Percentiles rank a stretch among this genome's conserved stretches.
These are phyloP conservation scores for Sigmodon hispidus DNA, from an alignment of 2,113 vertebrate genomes.

Conservation along the genomic window DNA sequence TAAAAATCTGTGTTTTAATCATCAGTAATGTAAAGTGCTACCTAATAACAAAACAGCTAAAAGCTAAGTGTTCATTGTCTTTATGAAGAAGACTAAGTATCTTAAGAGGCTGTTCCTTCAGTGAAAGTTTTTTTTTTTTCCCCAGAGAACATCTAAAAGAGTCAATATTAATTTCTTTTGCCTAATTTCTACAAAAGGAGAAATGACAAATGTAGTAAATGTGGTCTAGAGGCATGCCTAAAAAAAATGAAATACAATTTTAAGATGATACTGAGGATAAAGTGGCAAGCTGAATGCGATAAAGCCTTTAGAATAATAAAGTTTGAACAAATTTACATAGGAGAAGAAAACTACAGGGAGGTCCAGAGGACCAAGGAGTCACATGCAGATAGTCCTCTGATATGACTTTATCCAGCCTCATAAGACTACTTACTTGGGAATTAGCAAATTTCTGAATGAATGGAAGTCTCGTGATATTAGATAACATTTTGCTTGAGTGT, in stretches of 20 bases:
- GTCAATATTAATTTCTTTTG: background rate
- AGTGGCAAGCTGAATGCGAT: fast-evolving
- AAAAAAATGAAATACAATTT: background rate
- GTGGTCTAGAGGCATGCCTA: background rate
- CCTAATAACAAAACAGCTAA: background rate
- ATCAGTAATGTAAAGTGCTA: background rate
- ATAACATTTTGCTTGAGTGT: slow-evolving; percentile 38
- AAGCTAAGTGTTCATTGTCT: background rate
- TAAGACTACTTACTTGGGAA: background rate
- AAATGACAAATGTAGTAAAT: background rate
- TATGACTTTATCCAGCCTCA: background rate
- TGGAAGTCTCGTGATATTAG: background rate
- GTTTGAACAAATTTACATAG: background rate
- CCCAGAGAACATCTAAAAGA: background rate
- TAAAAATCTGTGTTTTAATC: background rate
- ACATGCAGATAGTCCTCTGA: background rate
- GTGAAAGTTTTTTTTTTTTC: background rate
- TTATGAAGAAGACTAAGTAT: background rate
- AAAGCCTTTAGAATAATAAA: background rate
- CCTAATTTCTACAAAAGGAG: background rate
- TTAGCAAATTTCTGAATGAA: background rate
- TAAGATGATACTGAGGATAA: background rate
- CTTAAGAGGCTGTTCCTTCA: background rate
- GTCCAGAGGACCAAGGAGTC: background rate
- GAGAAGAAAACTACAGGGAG: background rate